Conservation (phyloP, 1,140 invertebrate genomes). For the Sarcophaga bullata region DNA sequence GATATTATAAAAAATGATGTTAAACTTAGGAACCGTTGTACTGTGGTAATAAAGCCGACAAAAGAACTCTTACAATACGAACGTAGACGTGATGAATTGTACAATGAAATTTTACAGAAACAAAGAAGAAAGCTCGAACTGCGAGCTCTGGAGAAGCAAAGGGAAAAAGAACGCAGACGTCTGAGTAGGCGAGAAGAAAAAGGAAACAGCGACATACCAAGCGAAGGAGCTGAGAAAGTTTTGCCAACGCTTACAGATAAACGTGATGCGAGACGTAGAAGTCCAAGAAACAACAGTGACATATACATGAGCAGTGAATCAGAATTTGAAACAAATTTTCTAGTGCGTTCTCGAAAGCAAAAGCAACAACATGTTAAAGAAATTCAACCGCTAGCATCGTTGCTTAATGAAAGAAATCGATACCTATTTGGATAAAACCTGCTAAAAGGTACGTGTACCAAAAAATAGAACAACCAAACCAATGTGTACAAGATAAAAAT, state of each 20-base stretch:
- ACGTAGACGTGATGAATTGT: slow-evolving; percentile 17
- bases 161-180: background rate
- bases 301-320: background rate
- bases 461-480: background rate
- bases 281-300: background rate
- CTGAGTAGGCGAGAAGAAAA: background rate
- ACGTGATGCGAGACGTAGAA: background rate
- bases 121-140: slow-evolving; percentile 23
- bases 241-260: background rate
- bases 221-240: background rate
- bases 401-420: slow-evolving; percentile 2
- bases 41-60: background rate
- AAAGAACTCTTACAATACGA: slow-evolving; percentile 11
- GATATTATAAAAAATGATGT: background rate
- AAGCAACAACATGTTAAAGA: background rate
- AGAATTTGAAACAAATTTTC: background rate
- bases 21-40: slow-evolving; percentile 2
- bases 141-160: background rate
- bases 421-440: background rate
- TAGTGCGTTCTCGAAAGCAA: background rate
- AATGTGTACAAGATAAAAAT: background rate
- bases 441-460: background rate
- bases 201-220: background rate
- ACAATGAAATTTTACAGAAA: slow-evolving; percentile 24
- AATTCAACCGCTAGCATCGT: background rate